Evolutionary conservation across 1,140 invertebrate species (phyloP).

Genomic region (Euglossa dilemma): DNA sequence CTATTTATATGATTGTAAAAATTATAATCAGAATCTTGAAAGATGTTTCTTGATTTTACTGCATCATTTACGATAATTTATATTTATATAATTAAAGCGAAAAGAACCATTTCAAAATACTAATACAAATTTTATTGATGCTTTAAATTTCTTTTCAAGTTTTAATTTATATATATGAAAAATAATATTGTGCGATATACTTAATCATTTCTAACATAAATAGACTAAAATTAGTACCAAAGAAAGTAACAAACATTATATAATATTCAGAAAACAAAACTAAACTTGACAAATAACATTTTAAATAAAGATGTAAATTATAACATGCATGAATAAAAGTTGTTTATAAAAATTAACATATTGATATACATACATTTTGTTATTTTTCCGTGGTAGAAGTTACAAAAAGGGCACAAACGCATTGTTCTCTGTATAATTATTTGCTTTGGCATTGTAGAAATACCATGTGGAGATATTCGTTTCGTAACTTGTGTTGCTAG

Average conservation of each 20-base stretch:
- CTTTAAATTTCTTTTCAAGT: too few species aligned
- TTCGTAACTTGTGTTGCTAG: slow-evolving; percentile 44
- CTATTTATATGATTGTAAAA: too few species aligned
- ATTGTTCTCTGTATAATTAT: slow-evolving; percentile 39
- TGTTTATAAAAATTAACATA: neutral
- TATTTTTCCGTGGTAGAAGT: slow-evolving; percentile 66
- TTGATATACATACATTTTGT: slow-evolving; percentile 63
- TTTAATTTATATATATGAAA: neutral
- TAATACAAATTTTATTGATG: too few species aligned
- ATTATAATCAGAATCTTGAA: neutral
- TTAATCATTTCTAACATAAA: neutral
- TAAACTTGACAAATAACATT: neutral
- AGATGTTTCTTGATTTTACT: neutral
- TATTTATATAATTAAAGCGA: too few species aligned
- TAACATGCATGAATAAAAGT: neutral
- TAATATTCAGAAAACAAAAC: neutral
- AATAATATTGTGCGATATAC: neutral
- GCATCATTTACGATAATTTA: too few species aligned
- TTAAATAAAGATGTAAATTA: neutral
- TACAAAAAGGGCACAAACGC: slow-evolving; percentile 72
- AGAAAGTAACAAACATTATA: slow-evolving; percentile 7
- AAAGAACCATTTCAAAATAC: too few species aligned
- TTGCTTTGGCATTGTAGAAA: slow-evolving; percentile 41
- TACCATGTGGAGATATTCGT: slow-evolving; percentile 46
- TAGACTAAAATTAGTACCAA: neutral